Conservation (phyloP, 2,113 vertebrate species). For the Pachyramphus minor region DNA sequence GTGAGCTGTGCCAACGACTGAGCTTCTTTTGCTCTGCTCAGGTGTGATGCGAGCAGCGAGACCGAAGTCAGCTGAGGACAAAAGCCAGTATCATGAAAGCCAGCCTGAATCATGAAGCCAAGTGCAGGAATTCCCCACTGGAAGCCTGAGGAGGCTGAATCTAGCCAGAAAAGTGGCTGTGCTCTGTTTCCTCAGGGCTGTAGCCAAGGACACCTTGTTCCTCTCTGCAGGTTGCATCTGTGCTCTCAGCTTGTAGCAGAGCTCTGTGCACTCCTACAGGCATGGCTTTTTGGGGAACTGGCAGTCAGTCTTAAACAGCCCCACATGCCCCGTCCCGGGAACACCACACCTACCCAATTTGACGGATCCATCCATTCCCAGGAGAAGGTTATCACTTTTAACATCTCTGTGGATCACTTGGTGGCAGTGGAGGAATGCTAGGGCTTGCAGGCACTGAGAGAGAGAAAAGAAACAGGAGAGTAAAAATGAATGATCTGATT, state of each 20-base stretch:
- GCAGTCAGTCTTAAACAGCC: not conserved
- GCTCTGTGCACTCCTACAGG: not conserved
- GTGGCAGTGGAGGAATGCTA: slow-evolving; percentile 93
- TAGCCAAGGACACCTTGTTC: not conserved
- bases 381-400: slow-evolving; percentile 95
- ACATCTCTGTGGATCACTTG: slow-evolving; percentile 96
- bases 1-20: slow-evolving; percentile 92
- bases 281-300: not conserved
- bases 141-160: not conserved
- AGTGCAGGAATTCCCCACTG: not conserved
- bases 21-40: slow-evolving; percentile 91
- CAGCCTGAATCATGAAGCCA: not conserved
- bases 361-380: slow-evolving; percentile 95
- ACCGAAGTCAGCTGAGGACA: slow-evolving; percentile 89
- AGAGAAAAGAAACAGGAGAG: not conserved
- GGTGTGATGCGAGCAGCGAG: slow-evolving; percentile 96
- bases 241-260: not conserved
- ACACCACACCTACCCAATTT: slow-evolving; percentile 85
- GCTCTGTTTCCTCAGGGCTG: not conserved
- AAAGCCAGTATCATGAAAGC: not conserved
- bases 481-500: slow-evolving; percentile 29
- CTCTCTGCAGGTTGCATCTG: not conserved
- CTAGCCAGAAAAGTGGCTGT: fast-evolving
- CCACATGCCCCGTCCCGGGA: not conserved
- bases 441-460: slow-evolving; percentile 89